Evolutionary conservation across 1,140 invertebrate species (phyloP).

Genomic region (Zaprionus inermis): DNA sequence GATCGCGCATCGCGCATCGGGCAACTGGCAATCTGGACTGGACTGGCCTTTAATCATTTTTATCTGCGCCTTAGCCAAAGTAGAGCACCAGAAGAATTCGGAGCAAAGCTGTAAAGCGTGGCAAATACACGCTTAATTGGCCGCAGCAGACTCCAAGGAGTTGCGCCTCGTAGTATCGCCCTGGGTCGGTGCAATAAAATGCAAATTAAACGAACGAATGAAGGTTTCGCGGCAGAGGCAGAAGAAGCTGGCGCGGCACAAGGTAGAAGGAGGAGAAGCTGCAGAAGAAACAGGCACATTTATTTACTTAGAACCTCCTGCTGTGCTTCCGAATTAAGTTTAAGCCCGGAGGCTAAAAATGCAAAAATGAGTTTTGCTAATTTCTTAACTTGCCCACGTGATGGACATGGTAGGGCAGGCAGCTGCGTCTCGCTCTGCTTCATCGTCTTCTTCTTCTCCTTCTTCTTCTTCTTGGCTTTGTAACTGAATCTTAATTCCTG

Average conservation of each 20-base stretch:
- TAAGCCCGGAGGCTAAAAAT: slow-evolving; percentile 84
- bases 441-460: not conserved
- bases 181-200: slow-evolving; percentile 83
- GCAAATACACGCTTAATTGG: slow-evolving; percentile 83
- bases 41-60: slow-evolving; percentile 77
- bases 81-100: slow-evolving; percentile 57
- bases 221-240: not conserved
- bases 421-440: not conserved
- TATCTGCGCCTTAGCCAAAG: slow-evolving; percentile 62
- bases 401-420: slow-evolving; percentile 63
- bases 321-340: slow-evolving; percentile 85
- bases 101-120: slow-evolving; percentile 79
- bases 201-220: slow-evolving; percentile 77
- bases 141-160: slow-evolving; percentile 50
- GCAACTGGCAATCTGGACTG: not conserved
- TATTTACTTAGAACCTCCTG: slow-evolving; percentile 84
- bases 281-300: slow-evolving; percentile 64
- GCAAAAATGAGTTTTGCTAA: slow-evolving; percentile 84
- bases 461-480: slow-evolving; percentile 3
- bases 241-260: not conserved
- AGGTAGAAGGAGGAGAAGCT: slow-evolving; percentile 30
- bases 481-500: slow-evolving; percentile 78
- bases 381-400: slow-evolving; percentile 76
- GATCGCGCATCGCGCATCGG: no score
- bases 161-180: not conserved